A percentile compares a stretch with the other conserved stretches of the same genome.
These are phyloP conservation scores for Horisme vitalbata DNA, from an alignment of 2,888 invertebrate species.

Conservation along the genomic window DNA sequence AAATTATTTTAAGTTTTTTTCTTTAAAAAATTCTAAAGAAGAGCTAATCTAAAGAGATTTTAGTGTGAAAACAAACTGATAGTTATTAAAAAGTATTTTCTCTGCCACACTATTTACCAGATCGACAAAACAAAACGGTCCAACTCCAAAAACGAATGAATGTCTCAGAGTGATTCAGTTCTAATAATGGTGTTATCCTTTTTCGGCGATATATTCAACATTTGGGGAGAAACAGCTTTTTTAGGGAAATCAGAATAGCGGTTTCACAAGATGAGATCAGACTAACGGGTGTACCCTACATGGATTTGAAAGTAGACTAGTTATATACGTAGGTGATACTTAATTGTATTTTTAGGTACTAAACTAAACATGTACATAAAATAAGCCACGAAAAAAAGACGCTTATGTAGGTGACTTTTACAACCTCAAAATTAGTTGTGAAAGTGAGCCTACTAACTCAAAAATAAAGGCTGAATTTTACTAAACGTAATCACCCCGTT, in stretches of 20 bases:
- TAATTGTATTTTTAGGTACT: no score
- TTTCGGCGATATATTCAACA: slow-evolving; percentile 53
- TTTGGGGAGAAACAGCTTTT: slow-evolving; percentile 47
- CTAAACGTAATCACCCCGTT: no score
- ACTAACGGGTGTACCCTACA: slow-evolving; percentile 34
- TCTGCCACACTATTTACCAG: slow-evolving; percentile 4
- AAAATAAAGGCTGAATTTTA: no score
- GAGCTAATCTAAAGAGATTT: no score
- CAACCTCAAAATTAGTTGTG: no score
- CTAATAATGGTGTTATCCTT: slow-evolving; percentile 53
- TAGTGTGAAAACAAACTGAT: no score
- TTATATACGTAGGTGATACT: not conserved
- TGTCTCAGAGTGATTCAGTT: slow-evolving; percentile 50
- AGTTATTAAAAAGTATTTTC: not conserved
- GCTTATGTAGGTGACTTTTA: no score
- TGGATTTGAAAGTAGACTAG: slow-evolving; percentile 8
- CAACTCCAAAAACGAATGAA: slow-evolving; percentile 33
- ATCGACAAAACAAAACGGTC: slow-evolving; percentile 25
- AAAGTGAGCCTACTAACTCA: no score
- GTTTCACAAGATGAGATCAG: slow-evolving; percentile 45
- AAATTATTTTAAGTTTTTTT: no score
- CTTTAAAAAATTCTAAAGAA: no score
- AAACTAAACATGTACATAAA: no score
- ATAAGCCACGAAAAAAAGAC: no score
- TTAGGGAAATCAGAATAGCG: slow-evolving; percentile 61